These are phyloP conservation scores for Leucophora obtusa DNA, from an alignment of 2,888 invertebrate genomes.

Conservation along the genomic window DNA sequence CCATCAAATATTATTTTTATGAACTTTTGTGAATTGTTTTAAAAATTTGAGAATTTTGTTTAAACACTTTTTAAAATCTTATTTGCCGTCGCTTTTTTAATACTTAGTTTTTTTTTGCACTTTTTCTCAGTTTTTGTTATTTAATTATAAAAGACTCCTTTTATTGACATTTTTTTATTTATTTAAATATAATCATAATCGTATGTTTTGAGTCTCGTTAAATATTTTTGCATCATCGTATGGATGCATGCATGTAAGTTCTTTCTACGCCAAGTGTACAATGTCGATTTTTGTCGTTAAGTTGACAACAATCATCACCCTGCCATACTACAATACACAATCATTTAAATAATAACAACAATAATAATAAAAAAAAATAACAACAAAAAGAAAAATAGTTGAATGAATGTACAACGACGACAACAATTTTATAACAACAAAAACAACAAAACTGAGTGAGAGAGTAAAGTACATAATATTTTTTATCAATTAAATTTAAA, in stretches of 20 bases:
- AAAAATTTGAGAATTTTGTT: background rate
- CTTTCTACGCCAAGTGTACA: background rate
- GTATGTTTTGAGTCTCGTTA: background rate
- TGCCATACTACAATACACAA: slow-evolving; percentile 40
- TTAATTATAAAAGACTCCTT: background rate
- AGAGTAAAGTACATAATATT: slow-evolving; percentile 21
- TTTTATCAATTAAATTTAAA: slow-evolving; percentile 56
- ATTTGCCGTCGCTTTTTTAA: background rate
- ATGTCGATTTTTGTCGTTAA: slow-evolving; percentile 37
- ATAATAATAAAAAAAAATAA: slow-evolving; percentile 19
- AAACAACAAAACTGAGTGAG: slow-evolving; percentile 6
- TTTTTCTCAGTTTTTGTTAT: background rate
- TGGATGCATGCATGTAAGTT: background rate
- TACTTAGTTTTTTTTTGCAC: background rate
- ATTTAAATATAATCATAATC: background rate
- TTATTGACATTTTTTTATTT: background rate
- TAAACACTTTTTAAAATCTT: background rate
- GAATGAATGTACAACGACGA: slow-evolving; percentile 24
- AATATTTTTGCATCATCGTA: background rate
- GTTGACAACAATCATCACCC: slow-evolving; percentile 47
- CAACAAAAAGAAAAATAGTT: slow-evolving; percentile 34
- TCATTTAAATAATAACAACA: slow-evolving; percentile 52
- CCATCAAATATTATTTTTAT: too few species aligned
- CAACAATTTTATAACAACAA: too few species aligned
- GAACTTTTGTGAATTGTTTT: too few species aligned